Evolutionary conservation across 2,113 vertebrate species (phyloP), one percentile per base, ranked within the genome.

Genomic region (Synchiropus splendidus): DNA sequence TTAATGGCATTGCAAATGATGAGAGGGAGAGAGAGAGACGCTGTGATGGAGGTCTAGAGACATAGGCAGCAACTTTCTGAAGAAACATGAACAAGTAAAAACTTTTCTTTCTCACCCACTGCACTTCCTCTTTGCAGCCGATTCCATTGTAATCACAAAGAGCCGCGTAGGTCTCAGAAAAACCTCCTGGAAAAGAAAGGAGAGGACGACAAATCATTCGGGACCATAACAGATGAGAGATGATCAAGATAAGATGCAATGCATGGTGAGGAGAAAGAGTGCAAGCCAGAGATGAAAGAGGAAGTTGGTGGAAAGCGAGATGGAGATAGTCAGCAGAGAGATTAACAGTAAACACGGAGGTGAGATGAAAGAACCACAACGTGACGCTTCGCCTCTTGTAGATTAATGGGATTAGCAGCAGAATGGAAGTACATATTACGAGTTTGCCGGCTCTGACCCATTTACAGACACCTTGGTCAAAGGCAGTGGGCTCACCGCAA

Each of bases 61-160:
- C 21, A 5, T 27, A 8, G 21, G 21, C 21, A 27, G 8, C 21
- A 27, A 27, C 8, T 5, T 27, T 27, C 4, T 27, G 8, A 27
- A 27, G 21, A 27, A 27, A 27, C 21, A 5, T 27, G 21, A 27
- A 27, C 21, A 27, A 27, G 8, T 27, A 27, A 27, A 27, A 27
- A 27, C 21, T 27, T 27, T 27, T 10, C 13, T 8, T 41, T 18
- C 82, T 82, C 58, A 85, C 85, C 85, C 85, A 87, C 50, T 87
- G 84, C 13, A 87, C 84, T 75, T 87, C 86, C 64, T 87, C 86
- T 61, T 87, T 87, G 63, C 86, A 87, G 58, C 76, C 75, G 10
- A 87, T 86, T 33, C 85, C 82, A 15, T 87, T 87, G 63, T 87
- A 87, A 67, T 86, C 84, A 14, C 86, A 87, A 1, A 87, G 77